Evolutionary conservation across 2,113 vertebrate species (phyloP).

Genomic region (Taxidea taxus): DNA sequence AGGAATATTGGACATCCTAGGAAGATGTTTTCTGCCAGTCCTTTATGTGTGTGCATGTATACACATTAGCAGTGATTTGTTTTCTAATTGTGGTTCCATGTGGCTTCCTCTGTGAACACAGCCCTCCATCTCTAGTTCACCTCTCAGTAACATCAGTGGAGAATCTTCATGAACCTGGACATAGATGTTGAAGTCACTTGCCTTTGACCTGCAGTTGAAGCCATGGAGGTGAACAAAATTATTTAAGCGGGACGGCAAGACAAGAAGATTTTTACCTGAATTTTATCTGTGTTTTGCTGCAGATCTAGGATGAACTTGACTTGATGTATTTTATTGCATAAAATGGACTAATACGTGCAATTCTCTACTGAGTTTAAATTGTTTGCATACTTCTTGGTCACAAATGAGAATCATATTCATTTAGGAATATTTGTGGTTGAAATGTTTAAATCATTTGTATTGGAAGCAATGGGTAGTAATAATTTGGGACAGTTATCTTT

Average conservation of each 20-base stretch:
- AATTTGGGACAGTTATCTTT: neutral
- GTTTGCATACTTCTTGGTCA: neutral
- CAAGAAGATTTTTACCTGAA: neutral
- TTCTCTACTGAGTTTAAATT: neutral
- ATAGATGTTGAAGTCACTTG: neutral
- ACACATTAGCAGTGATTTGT: fast-evolving
- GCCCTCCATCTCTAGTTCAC: neutral
- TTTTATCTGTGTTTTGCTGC: neutral
- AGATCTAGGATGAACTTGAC: neutral
- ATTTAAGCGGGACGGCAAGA: neutral
- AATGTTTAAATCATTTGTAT: neutral
- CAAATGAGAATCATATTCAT: neutral
- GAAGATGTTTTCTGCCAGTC: neutral
- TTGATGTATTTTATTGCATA: neutral
- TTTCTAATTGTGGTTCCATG: neutral
- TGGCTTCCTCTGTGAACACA: neutral
- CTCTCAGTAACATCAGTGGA: neutral
- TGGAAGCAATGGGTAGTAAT: neutral
- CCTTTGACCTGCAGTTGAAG: neutral
- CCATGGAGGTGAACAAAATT: neutral
- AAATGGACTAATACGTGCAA: neutral
- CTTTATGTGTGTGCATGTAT: neutral
- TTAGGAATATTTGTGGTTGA: neutral
- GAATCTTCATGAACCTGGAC: neutral
- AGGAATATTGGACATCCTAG: fast-evolving